Conservation (phyloP, 2,797 vertebrate genomes). For the Acanthiza pusilla region DNA sequence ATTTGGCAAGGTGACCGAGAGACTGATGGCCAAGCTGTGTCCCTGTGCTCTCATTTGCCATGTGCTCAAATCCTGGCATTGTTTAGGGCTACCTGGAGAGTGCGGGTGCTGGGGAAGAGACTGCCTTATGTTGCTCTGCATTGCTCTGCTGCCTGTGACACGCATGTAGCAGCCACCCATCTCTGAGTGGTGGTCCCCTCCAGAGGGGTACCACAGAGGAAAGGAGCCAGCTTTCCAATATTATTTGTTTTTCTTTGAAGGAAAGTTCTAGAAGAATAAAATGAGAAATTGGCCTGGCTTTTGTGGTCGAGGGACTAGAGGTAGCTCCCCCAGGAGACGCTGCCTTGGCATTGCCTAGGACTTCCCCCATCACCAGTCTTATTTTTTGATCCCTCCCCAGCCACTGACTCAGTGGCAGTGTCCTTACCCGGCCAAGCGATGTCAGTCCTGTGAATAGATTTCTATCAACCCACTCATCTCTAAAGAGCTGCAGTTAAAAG, state of each 20-base stretch:
- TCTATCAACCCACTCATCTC: constrained; percentile 36
- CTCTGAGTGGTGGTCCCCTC: not conserved
- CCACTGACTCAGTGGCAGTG: not conserved
- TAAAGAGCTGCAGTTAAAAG: constrained; percentile 38
- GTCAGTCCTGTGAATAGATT: constrained; percentile 29
- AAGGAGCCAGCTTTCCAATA: not conserved
- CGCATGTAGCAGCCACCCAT: fast-evolving
- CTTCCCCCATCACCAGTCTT: not conserved
- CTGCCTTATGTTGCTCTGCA: not conserved
- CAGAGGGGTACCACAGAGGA: not conserved
- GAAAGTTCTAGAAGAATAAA: not conserved
- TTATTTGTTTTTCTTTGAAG: not conserved
- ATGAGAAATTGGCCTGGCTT: not conserved
- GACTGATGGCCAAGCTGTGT: not conserved
- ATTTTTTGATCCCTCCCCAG: not conserved
- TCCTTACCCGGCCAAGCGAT: not conserved
- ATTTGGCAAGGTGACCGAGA: not conserved
- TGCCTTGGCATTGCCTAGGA: not conserved
- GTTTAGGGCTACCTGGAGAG: not conserved
- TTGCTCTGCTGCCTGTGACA: not conserved
- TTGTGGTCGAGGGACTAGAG: not conserved
- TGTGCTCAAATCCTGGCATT: not conserved
- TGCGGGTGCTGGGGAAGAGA: not conserved
- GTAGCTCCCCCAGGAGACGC: not conserved
- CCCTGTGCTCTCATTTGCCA: not conserved